These are phyloP conservation scores for Corythucha ciliata DNA, from an alignment of 2,888 invertebrate species.

Conservation along the genomic window DNA sequence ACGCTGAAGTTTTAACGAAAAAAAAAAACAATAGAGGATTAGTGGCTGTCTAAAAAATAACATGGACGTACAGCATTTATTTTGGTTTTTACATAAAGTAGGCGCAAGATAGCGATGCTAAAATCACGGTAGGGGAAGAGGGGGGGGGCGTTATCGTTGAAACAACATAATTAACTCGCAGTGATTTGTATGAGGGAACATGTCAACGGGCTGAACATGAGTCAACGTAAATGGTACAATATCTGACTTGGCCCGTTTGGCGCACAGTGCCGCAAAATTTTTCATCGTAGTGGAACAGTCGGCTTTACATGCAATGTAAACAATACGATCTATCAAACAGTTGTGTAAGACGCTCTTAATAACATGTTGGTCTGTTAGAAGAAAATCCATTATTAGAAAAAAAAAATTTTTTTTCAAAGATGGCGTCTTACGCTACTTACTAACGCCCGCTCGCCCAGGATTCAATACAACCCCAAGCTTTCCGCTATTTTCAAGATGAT, in stretches of 20 bases:
- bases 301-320: slow-evolving; percentile 81
- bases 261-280: slow-evolving; percentile 75
- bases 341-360: too few relatives aligned
- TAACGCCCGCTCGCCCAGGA: slow-evolving; percentile 91
- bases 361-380: too few relatives aligned
- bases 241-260: slow-evolving; percentile 70
- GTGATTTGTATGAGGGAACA: slow-evolving; percentile 93
- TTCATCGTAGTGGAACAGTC: slow-evolving; percentile 70
- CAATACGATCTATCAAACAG: slow-evolving; percentile 46
- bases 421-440: slow-evolving; percentile 50
- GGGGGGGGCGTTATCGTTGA: slow-evolving; percentile 47
- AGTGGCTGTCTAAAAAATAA: too few relatives aligned
- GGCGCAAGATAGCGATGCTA: too few relatives aligned
- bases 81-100: too few relatives aligned
- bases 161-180: slow-evolving; percentile 82
- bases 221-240: slow-evolving; percentile 63
- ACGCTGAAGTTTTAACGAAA: too few relatives aligned
- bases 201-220: slow-evolving; percentile 78
- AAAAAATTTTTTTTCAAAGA: neutral
- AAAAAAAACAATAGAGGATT: too few relatives aligned
- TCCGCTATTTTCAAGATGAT: slow-evolving; percentile 35
- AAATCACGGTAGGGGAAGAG: too few relatives aligned
- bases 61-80: too few relatives aligned
- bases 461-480: slow-evolving; percentile 82
- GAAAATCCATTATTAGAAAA: too few relatives aligned